Evolutionary conservation across 2,888 invertebrate species (phyloP).

Genomic region (Agonopterix arenella): DNA sequence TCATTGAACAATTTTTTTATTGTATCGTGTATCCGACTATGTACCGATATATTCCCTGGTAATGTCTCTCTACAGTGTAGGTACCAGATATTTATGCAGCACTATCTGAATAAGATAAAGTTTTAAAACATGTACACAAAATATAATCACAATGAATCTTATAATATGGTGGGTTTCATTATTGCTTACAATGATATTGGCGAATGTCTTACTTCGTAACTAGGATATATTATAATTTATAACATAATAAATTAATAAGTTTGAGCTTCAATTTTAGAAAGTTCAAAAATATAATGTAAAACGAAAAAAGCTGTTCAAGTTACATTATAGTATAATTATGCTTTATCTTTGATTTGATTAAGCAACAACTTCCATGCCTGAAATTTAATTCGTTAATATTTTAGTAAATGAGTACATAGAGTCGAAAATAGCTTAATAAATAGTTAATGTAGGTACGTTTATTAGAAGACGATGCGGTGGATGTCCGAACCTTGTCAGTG

Average conservation of each 20-base stretch:
- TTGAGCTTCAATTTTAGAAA: conserved; percentile 42
- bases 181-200: conserved; percentile 66
- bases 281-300: no score
- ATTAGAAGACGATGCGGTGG: conserved; percentile 30
- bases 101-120: conserved; percentile 24
- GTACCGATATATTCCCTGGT: no score
- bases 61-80: no score
- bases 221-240: conserved; percentile 25
- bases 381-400: neutral
- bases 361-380: no score
- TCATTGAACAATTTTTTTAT: no score
- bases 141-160: conserved; percentile 26
- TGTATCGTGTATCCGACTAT: no score
- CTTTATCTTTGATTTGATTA: no score
- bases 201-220: conserved; percentile 47
- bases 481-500: conserved; percentile 10
- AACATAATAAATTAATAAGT: conserved; percentile 10
- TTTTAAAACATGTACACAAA: neutral
- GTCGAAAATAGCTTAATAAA: conserved; percentile 24
- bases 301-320: no score
- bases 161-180: conserved; percentile 41
- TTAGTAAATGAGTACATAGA: conserved; percentile 19
- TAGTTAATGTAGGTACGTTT: conserved; percentile 23
- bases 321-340: no score
- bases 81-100: conserved; percentile 14